Evolutionary conservation across 2,888 invertebrate species (phyloP).

Genomic region (Chromoteleia sp.): DNA sequence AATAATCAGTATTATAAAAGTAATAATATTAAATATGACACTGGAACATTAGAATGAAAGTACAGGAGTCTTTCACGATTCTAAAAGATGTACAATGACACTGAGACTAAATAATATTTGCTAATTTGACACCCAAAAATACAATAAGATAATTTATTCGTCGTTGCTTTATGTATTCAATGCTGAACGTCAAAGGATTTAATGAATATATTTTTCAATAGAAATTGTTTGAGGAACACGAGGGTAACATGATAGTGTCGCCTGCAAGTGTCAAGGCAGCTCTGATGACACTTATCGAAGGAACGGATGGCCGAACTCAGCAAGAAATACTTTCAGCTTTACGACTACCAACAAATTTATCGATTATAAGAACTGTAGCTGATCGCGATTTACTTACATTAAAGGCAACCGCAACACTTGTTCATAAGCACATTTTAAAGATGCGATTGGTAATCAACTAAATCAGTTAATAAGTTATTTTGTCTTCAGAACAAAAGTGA

Average conservation of each 20-base stretch:
- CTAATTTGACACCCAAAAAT: background rate
- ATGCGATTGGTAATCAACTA: background rate
- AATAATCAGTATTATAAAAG: no score
- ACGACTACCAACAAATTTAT: conserved; percentile 85
- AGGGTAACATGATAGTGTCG: conserved; percentile 88
- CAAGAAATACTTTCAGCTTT: conserved; percentile 87
- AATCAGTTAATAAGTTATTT: background rate
- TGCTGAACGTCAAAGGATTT: background rate
- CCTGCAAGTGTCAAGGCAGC: conserved; percentile 88
- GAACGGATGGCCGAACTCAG: conserved; percentile 86
- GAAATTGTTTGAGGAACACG: conserved; percentile 68
- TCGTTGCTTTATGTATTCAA: background rate
- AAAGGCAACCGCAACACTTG: conserved; percentile 78
- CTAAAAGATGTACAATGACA: no score
- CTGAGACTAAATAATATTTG: no score
- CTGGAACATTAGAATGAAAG: no score
- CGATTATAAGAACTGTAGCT: conserved; percentile 72
- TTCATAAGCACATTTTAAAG: background rate
- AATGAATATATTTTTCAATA: conserved; percentile 36
- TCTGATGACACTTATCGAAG: conserved; percentile 88
- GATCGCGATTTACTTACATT: conserved; percentile 77
- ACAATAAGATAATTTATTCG: no score
- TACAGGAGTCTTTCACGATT: no score
- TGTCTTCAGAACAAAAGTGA: conserved; percentile 71
- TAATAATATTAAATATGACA: no score